These are phyloP conservation scores for Donacobius atricapilla DNA, from an alignment of 2,113 vertebrate species.

Conservation along the genomic window DNA sequence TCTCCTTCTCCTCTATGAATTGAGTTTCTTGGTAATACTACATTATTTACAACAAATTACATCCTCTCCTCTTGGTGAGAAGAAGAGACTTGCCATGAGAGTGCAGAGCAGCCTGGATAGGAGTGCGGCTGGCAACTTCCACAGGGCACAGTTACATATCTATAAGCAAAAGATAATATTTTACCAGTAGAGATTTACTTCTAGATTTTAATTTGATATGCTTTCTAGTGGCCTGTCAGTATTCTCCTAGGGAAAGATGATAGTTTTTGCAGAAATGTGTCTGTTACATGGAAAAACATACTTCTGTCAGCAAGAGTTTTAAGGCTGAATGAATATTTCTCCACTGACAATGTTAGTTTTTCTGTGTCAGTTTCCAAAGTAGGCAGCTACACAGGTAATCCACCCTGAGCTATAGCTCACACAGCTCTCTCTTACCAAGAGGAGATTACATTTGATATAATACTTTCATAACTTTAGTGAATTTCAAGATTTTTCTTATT, in stretches of 20 bases:
- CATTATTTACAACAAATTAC: background rate
- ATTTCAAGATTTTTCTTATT: background rate
- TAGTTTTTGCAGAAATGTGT: conserved; percentile 22
- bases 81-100: background rate
- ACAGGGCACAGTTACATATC: background rate
- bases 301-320: background rate
- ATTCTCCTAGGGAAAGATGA: background rate
- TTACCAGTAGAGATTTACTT: background rate
- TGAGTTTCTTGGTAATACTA: background rate
- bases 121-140: background rate
- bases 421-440: background rate
- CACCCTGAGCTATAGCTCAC: background rate
- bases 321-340: background rate
- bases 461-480: background rate
- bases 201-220: background rate
- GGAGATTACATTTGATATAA: background rate
- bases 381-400: background rate
- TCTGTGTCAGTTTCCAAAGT: background rate
- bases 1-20: background rate
- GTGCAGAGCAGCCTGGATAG: background rate
- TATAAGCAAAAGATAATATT: background rate
- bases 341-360: background rate
- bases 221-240: background rate
- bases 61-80: background rate
- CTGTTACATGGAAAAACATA: background rate